phyloP scores from a whole-genome alignment of 2,797 vertebrate genomes.

The Clarias laeviceps region DNA sequence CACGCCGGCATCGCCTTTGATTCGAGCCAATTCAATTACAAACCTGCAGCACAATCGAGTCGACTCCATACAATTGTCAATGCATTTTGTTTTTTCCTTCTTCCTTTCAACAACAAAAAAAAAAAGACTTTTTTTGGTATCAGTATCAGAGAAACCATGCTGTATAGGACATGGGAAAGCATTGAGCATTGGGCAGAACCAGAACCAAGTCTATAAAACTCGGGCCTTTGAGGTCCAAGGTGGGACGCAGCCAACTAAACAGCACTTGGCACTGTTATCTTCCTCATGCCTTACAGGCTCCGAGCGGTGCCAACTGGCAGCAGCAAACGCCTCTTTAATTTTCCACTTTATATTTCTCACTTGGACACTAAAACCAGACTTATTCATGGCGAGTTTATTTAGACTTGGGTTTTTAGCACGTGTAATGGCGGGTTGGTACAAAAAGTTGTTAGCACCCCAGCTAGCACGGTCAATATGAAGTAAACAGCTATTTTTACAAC shows the following conservation, averaged over 20 bases:
- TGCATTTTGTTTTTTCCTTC: not conserved
- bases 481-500: not conserved
- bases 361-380: constrained; percentile 26
- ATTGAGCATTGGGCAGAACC: not conserved
- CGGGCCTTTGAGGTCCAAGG: not conserved
- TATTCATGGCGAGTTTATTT: constrained; percentile 28
- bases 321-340: constrained; percentile 35
- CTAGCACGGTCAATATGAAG: constrained; percentile 6
- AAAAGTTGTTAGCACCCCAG: constrained; percentile 1
- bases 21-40: constrained; percentile 19
- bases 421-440: not conserved
- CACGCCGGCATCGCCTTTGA: constrained; percentile 15
- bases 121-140: not conserved
- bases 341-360: constrained; percentile 32
- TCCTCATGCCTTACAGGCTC: constrained; percentile 33
- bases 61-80: not conserved
- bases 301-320: constrained; percentile 7
- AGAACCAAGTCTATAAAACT: constrained; percentile 13
- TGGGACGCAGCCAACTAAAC: constrained; percentile 11
- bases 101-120: not conserved
- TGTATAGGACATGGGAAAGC: not conserved
- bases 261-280: constrained; percentile 18
- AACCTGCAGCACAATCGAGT: not conserved
- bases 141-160: not conserved
- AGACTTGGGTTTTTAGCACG: not conserved